A percentile compares a stretch with the other conserved stretches of the same genome.
Conservation (phyloP, 2,888 invertebrate genomes). For the Ceramica pisi region DNA sequence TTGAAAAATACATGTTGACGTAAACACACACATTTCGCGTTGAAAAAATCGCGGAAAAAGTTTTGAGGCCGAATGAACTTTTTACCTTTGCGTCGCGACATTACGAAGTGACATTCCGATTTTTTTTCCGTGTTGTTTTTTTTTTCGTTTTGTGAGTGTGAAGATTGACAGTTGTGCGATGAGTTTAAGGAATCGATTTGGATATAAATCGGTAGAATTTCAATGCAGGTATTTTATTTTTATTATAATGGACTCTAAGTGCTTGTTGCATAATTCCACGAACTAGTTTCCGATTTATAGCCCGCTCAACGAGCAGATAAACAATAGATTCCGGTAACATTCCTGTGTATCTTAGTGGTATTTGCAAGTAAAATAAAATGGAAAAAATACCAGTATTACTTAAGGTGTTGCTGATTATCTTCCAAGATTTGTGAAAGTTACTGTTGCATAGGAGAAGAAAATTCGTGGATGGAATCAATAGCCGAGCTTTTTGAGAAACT, state of each 20-base stretch:
- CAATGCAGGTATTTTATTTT: conserved; percentile 83
- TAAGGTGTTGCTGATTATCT: neutral
- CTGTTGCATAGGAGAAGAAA: neutral
- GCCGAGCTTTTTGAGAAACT: neutral
- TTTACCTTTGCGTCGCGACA: conserved; percentile 50
- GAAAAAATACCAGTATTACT: conserved; percentile 14
- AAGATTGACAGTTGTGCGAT: conserved; percentile 78
- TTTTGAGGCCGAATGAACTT: conserved; percentile 43
- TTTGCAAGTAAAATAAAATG: conserved; percentile 45
- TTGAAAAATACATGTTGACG: conserved; percentile 90
- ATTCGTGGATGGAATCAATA: neutral
- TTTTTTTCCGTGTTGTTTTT: conserved; percentile 50
- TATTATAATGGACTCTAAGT: conserved; percentile 51
- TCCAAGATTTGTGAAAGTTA: conserved; percentile 28
- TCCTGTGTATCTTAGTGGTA: conserved; percentile 52
- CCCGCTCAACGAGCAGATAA: conserved; percentile 59
- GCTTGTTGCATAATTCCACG: conserved; percentile 64
- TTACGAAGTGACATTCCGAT: conserved; percentile 54
- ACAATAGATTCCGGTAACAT: conserved; percentile 67
- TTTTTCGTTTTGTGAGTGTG: conserved; percentile 61
- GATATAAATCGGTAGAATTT: conserved; percentile 72
- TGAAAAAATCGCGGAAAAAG: conserved; percentile 67
- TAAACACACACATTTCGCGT: conserved; percentile 87
- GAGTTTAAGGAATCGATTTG: conserved; percentile 68
- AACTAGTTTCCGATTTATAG: conserved; percentile 67